Evolutionary conservation across 2,888 invertebrate species (phyloP).

Genomic region (Drosophila mayaguana): DNA sequence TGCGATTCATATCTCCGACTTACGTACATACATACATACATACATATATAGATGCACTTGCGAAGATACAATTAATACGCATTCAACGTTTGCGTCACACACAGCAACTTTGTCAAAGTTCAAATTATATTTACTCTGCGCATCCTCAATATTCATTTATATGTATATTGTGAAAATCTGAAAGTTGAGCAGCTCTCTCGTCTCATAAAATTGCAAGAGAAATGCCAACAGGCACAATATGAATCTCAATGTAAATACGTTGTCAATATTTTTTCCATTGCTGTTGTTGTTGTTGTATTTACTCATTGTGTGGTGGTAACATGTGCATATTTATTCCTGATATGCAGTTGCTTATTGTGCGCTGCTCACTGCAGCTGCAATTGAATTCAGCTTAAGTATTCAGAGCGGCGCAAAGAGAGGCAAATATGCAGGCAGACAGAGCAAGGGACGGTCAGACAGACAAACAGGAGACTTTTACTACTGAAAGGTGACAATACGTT

Average conservation of each 20-base stretch:
- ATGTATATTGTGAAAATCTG: conserved; percentile 41
- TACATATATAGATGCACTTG: neutral
- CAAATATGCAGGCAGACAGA: no score
- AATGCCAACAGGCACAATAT: conserved; percentile 40
- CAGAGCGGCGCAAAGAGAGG: conserved; percentile 12
- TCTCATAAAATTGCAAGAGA: conserved; percentile 21
- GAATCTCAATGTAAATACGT: conserved; percentile 57
- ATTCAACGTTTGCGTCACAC: conserved; percentile 19
- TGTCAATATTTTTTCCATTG: conserved; percentile 29
- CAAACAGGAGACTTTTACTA: conserved; percentile 8
- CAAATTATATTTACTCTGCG: conserved; percentile 38
- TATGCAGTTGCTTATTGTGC: conserved; percentile 22
- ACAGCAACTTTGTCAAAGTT: conserved; percentile 47
- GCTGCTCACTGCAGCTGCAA: conserved; percentile 42
- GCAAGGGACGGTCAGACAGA: conserved; percentile 13
- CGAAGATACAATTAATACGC: conserved; percentile 43
- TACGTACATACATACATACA: conserved; percentile 3
- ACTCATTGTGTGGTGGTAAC: conserved; percentile 36
- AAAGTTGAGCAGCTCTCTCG: conserved; percentile 23
- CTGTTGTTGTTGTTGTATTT: conserved; percentile 19
- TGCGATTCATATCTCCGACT: neutral
- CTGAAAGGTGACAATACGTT: conserved; percentile 35
- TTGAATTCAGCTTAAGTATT: conserved; percentile 49
- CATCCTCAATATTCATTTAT: conserved; percentile 5
- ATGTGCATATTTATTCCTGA: conserved; percentile 27